Evolutionary conservation across 2,888 invertebrate species (phyloP), one percentile per base, ranked within the genome.

Genomic region (Hipparchia semele): DNA sequence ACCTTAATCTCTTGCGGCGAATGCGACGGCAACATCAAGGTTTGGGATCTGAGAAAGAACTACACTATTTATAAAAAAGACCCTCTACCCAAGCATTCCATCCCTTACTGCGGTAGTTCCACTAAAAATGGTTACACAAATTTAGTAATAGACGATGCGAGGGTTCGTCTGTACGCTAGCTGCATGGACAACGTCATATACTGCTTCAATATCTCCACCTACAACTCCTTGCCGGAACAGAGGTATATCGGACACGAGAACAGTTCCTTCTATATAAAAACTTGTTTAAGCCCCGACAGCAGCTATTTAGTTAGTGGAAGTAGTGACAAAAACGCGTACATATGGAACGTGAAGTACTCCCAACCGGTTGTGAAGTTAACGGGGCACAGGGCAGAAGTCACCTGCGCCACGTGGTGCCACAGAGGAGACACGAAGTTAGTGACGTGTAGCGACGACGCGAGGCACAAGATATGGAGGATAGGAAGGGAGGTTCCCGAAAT

Each of bases 131-230:
- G 97, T 0, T 97, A 96, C 86, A 97, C 98, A 6, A 97, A 97
- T 83, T 90, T 99, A 10, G 88, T 96, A 23, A 93, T 98, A 73
- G 97, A 98, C 86, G 95, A 96, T 9, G 92, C 95, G 2, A 91
- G 96, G 46, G 91, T 95, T 54, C 95, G 95, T 45, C 88, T 98
- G 5, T 98, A 97, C 90, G 98, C 97, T 7, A 98, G 96, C 87
- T 98, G 98, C 87, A 96, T 98, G 95, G 98, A 98, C 86, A 96
- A 96, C 84, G 95, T 95, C 65, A 97, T 99, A 75, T 98, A 98
- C 86, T 96, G 97, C 84, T 98, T 97, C 86, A 97, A 98, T 86
- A 90, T 98, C 70, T 94, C 96, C 2, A 95, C 96, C 0, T 96
- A 96, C 85, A 92, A 95, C 82, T 87, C 95, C 12, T 87, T 96